These are phyloP conservation scores for Agrochola circellaris DNA, from an alignment of 2,888 invertebrate species.

Conservation along the genomic window DNA sequence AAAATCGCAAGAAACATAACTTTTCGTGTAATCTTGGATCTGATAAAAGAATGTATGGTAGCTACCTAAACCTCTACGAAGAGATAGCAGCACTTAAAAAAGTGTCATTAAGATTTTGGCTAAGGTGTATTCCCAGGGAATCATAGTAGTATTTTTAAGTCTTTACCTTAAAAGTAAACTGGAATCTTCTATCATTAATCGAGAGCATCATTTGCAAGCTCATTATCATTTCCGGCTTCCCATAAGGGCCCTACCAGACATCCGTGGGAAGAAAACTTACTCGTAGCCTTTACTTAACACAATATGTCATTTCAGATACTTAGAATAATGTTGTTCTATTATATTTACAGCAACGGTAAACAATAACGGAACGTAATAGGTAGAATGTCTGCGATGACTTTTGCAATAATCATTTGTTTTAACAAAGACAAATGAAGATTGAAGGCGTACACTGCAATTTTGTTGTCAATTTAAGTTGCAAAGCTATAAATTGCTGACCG, in stretches of 20 bases:
- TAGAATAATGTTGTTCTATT: constrained; percentile 6
- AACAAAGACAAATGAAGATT: constrained; percentile 31
- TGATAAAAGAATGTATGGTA: not conserved
- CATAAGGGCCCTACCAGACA: not conserved
- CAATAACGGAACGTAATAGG: constrained; percentile 23
- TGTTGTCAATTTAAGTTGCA: constrained; percentile 10
- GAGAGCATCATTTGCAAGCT: constrained; percentile 15
- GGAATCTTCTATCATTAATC: not conserved
- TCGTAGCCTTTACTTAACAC: not conserved
- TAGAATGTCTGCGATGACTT: constrained; percentile 18
- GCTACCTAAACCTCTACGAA: not conserved
- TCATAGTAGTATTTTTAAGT: not conserved
- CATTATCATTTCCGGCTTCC: constrained; percentile 21
- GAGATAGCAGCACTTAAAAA: not conserved
- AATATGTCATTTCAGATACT: constrained; percentile 35
- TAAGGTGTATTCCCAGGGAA: not conserved
- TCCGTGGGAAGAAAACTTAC: constrained; percentile 28
- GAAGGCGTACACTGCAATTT: constrained; percentile 6
- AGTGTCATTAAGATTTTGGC: not conserved
- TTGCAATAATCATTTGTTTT: constrained; percentile 24
- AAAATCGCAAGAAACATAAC: not conserved
- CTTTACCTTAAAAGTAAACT: not conserved
- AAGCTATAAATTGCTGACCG: constrained; percentile 7
- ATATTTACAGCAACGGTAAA: constrained; percentile 32
- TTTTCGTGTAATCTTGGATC: not conserved